Percentiles rank a stretch among this genome's conserved stretches.
Conservation (phyloP, 2,797 vertebrate species). For the Sitta carolinensis region DNA sequence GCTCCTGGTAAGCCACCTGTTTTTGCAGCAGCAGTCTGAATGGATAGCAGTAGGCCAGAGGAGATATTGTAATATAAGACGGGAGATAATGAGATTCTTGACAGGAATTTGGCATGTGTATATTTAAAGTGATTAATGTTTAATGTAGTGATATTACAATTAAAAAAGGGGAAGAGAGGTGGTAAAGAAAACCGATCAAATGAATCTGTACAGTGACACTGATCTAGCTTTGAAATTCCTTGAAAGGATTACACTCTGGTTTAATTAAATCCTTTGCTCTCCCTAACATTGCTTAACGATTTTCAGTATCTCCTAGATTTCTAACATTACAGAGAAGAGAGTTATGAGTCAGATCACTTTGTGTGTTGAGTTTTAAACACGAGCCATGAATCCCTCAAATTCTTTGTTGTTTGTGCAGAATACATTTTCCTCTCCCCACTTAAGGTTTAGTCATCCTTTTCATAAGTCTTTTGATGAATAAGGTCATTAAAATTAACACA, state of each 20-base stretch:
- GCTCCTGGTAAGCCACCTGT: not conserved
- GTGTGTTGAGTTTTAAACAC: constrained; percentile 26
- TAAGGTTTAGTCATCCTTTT: constrained; percentile 43
- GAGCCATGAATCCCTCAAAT: constrained; percentile 19
- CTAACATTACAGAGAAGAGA: not conserved
- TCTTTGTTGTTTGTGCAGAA: constrained; percentile 47
- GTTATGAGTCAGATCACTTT: constrained; percentile 56
- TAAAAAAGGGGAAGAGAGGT: not conserved
- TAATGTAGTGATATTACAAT: not conserved
- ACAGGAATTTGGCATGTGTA: not conserved
- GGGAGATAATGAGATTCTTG: not conserved
- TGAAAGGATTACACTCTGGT: constrained; percentile 12
- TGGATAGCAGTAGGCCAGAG: not conserved
- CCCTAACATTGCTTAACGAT: not conserved
- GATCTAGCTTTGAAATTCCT: constrained; percentile 35
- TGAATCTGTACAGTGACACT: not conserved
- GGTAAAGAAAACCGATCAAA: constrained; percentile 16
- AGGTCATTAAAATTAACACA: constrained; percentile 47
- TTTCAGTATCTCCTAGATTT: constrained; percentile 52
- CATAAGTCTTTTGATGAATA: constrained; percentile 46
- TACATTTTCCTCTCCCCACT: constrained; percentile 39
- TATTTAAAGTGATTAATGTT: constrained; percentile 13
- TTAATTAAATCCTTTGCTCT: constrained; percentile 50
- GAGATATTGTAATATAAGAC: not conserved
- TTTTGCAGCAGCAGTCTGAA: not conserved